Evolutionary conservation across 2,888 invertebrate species (phyloP).

Genomic region (Axea sp.): DNA sequence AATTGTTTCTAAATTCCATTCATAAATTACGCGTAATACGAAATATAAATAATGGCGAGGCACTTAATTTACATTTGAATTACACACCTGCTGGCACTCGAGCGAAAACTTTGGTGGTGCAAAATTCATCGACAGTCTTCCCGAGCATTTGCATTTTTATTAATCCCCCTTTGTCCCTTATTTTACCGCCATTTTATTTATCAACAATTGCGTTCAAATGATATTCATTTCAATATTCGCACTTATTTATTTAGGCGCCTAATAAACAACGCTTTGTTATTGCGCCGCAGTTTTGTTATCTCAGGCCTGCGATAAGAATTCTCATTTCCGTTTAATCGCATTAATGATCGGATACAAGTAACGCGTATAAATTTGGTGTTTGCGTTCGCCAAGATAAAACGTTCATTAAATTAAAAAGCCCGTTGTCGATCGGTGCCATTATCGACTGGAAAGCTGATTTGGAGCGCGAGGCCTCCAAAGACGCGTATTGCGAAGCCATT

Average conservation of each 20-base stretch:
- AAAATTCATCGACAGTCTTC: conserved; percentile 56
- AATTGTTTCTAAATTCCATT: conserved; percentile 57
- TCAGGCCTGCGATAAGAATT: conserved; percentile 37
- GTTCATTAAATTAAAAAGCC: conserved; percentile 19
- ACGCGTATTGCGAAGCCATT: no score
- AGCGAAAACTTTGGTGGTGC: conserved; percentile 46
- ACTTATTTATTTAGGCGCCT: conserved; percentile 42
- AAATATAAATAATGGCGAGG: conserved; percentile 57
- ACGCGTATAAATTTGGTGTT: conserved; percentile 34
- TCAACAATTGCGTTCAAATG: conserved; percentile 42
- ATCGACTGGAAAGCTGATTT: conserved; percentile 4
- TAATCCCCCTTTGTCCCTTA: conserved; percentile 49
- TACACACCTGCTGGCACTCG: conserved; percentile 51
- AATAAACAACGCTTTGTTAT: conserved; percentile 15
- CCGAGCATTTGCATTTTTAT: conserved; percentile 61
- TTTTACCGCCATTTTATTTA: conserved; percentile 41
- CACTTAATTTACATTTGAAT: conserved; percentile 61
- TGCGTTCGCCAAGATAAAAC: conserved; percentile 3
- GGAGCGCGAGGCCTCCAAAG: no score
- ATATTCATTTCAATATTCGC: conserved; percentile 19
- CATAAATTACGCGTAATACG: conserved; percentile 56
- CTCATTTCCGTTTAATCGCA: conserved; percentile 48
- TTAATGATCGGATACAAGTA: conserved; percentile 36
- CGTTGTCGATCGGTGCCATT: neutral
- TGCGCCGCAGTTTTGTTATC: conserved; percentile 25